Conservation (phyloP, 2,113 vertebrate species). For the Hypomesus transpacificus region DNA sequence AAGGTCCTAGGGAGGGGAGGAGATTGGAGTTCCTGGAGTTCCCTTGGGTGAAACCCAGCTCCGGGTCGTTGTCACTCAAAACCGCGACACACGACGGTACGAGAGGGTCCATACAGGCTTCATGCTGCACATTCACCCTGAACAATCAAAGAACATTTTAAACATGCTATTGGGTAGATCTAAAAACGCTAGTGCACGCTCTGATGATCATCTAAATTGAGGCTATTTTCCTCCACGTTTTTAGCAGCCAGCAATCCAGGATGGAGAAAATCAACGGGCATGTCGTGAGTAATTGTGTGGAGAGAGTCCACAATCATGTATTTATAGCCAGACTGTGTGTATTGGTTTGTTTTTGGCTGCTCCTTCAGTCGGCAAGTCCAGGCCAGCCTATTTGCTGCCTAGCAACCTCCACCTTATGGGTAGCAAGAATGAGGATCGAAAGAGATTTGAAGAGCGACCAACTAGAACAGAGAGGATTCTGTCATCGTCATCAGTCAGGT, state of each 20-base stretch:
- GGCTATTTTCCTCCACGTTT: background rate
- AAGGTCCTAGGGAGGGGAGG: background rate
- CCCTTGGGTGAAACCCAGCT: too few relatives aligned
- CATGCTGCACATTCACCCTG: too few relatives aligned
- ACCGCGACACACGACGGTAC: too few relatives aligned
- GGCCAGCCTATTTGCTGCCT: background rate
- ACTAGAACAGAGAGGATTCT: background rate
- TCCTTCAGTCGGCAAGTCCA: background rate
- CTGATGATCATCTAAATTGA: background rate
- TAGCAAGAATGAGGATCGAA: background rate
- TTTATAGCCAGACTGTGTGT: background rate
- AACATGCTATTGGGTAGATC: too few relatives aligned
- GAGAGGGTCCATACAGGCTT: too few relatives aligned
- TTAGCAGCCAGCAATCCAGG: background rate
- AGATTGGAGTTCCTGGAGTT: background rate
- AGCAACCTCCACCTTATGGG: constrained; percentile 8
- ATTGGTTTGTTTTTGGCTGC: background rate
- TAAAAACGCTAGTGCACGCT: too few relatives aligned
- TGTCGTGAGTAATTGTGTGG: background rate
- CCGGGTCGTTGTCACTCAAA: too few relatives aligned
- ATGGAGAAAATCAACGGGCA: too few relatives aligned
- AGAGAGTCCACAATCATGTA: background rate
- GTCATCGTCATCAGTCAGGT: background rate
- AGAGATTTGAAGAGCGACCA: background rate
- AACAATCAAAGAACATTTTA: too few relatives aligned